phyloP scores from a whole-genome alignment of 2,113 vertebrate species.

The Formicarius rufipectus region DNA sequence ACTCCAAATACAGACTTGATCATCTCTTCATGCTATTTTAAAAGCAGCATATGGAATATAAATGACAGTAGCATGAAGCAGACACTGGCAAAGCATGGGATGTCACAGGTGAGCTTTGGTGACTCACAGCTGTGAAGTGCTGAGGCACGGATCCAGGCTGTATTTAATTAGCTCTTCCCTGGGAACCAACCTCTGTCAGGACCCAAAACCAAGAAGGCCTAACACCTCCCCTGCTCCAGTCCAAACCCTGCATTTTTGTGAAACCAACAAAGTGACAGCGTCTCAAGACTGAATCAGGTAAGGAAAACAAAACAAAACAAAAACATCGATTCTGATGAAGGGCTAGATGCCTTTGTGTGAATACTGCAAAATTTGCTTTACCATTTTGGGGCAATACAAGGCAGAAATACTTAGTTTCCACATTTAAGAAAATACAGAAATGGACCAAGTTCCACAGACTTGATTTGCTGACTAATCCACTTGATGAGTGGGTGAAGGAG shows the following conservation, averaged over 20 bases:
- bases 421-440: not conserved
- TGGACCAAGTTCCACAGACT: not conserved
- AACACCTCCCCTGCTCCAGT: not conserved
- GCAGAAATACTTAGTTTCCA: not conserved
- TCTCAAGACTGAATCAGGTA: not conserved
- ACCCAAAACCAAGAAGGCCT: not conserved
- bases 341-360: not conserved
- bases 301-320: not conserved
- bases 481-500: not conserved
- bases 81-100: not conserved
- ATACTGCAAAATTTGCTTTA: not conserved
- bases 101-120: not conserved
- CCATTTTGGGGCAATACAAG: rapidly evolving
- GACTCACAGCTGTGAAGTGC: not conserved
- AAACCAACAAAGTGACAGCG: not conserved
- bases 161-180: not conserved
- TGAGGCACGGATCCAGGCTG: not conserved
- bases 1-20: not conserved
- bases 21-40: not conserved
- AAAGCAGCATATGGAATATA: not conserved
- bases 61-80: not conserved
- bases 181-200: not conserved
- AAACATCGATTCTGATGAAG: not conserved
- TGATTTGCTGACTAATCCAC: not conserved
- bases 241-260: not conserved